Conservation (phyloP, 2,113 vertebrate genomes). For the Oostethus manadensis region DNA sequence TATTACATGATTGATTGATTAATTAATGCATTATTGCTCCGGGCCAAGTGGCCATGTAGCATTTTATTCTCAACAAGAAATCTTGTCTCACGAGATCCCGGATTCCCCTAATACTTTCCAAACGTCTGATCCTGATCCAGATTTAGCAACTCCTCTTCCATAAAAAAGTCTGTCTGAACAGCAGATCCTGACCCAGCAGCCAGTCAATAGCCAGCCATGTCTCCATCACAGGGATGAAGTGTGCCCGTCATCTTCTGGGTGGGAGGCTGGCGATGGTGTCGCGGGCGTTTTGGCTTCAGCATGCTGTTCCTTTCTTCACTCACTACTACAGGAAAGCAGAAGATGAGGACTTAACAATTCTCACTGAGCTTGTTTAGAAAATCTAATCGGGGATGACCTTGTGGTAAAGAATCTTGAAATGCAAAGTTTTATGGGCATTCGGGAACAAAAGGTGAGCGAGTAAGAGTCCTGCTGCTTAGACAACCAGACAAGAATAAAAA, state of each 20-base stretch:
- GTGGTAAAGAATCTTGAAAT: neutral
- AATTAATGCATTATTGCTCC: too few relatives aligned
- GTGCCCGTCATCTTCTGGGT: conserved; percentile 61
- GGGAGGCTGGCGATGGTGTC: conserved; percentile 26
- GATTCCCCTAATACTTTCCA: neutral
- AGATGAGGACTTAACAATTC: conserved; percentile 9
- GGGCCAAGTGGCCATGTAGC: too few relatives aligned
- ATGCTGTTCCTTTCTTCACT: conserved; percentile 51
- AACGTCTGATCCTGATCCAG: conserved; percentile 13
- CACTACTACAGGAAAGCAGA: conserved; percentile 22
- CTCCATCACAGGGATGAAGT: conserved; percentile 62
- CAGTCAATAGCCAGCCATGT: conserved; percentile 44
- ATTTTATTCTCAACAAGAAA: too few relatives aligned
- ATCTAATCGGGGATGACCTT: conserved; percentile 11
- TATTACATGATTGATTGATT: too few relatives aligned
- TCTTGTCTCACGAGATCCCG: too few relatives aligned
- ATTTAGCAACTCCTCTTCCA: conserved; percentile 51
- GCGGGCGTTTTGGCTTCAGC: conserved; percentile 37
- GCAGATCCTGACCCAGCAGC: conserved; percentile 52
- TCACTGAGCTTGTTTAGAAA: conserved; percentile 15
- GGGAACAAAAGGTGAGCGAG: neutral
- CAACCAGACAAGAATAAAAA: neutral
- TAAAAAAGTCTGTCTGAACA: conserved; percentile 30
- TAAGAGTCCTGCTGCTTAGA: neutral
- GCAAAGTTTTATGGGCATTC: conserved; percentile 1